Base-by-base conservation (phyloP, 2,888 invertebrate species). In the Archips xylosteana region DNA sequence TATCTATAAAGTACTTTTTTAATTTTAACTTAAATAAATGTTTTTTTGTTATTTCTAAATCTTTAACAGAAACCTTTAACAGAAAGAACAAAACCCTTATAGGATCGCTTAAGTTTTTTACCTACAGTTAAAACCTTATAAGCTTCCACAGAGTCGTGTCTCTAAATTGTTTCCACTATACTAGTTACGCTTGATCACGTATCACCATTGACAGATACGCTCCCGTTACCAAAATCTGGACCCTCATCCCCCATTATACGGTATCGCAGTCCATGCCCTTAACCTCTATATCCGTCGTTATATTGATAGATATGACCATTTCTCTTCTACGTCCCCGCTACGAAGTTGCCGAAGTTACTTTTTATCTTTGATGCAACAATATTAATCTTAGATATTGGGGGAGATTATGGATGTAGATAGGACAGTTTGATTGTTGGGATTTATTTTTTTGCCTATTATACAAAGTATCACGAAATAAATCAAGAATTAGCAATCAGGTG, bases 291-390 rank as follows among this genome's bases (percentile, higher is more conserved):
- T 68, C 62, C 72, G 57, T 63, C 73, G 59, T 73, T 73, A 73
- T 69, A 64, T 73, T 73, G 73, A 73, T 73, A 73, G 73, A 73
- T 73, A 57, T n/a, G 59, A 57, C 47, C 68, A 73, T 73, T 73
- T 73, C 68, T 73, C 73, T 63, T 45, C 61, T 23, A 10, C 57
- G 68, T 64, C 73, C 47, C 73, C 59, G 68, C 68, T 69, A 69
- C 73, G 57, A 34, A 72, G 62, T 66, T 72, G 62, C 62, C 49
- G 49, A 69, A 73, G 72, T 73, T 68, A 73, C 73, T 73, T 73
- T 73, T 73, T 73, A 73, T 73, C 73, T 73, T 73, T 69, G 73
- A 73, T 73, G 63, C 68, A 69, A 73, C 73, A 64, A 64, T 73
- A 73, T 73, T 69, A 73, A 73, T 73, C 73, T 69, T 64, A 59